These are phyloP conservation scores for Neocloeon triangulifer DNA, from an alignment of 1,140 invertebrate species.

Conservation along the genomic window DNA sequence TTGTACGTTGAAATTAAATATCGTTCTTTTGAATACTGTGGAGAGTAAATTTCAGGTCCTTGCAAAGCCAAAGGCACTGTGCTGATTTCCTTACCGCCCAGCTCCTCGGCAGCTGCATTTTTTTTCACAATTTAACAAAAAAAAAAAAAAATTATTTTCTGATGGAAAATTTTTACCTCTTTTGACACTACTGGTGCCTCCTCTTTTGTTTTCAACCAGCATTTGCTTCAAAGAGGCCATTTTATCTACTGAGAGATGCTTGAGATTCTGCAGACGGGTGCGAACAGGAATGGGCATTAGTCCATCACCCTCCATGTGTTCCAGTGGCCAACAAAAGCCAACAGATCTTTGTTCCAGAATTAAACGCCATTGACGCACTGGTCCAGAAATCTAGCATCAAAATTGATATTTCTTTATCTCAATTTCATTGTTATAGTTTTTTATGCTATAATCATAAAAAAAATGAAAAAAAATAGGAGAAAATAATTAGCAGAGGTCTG, in stretches of 20 bases:
- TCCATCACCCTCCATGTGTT: conserved; percentile 9
- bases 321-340: conserved; percentile 30
- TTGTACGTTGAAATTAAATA: conserved; percentile 25
- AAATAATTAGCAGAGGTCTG: too few species aligned
- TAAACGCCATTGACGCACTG: conserved; percentile 34
- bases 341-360: conserved; percentile 33
- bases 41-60: conserved; percentile 13
- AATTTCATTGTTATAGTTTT: too few species aligned
- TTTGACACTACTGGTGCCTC: conserved; percentile 6
- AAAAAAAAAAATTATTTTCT: too few species aligned
- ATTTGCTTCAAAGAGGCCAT: conserved; percentile 35
- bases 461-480: too few species aligned
- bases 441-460: too few species aligned
- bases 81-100: too few species aligned
- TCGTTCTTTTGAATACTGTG: conserved; percentile 15
- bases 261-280: conserved; percentile 33
- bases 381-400: conserved; percentile 1
- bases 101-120: too few species aligned
- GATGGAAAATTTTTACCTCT: conserved; percentile 12
- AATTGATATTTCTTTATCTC: too few species aligned
- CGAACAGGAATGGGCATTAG: conserved; percentile 11
- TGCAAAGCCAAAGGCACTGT: too few species aligned
- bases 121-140: too few species aligned
- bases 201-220: conserved; percentile 27
- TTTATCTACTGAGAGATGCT: conserved; percentile 40